Evolutionary conservation across 2,888 invertebrate genomes (phyloP).

Genomic region (Liopterus haemorrhoidalis): DNA sequence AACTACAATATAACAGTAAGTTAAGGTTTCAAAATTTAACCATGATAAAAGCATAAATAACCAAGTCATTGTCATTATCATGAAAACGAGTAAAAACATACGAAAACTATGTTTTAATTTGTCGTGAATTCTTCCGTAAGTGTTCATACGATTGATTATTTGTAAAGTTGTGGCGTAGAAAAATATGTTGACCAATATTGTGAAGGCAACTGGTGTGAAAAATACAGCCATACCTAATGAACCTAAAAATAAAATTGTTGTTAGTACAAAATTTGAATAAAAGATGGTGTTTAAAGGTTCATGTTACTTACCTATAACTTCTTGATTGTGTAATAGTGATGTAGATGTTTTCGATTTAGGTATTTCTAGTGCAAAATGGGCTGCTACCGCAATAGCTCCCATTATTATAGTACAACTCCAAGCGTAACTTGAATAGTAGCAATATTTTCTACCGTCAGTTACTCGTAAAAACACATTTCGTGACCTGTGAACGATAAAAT

Average conservation of each 20-base stretch:
- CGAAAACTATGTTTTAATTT: slow-evolving; percentile 80
- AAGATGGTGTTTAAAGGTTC: too few relatives aligned
- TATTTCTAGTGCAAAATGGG: slow-evolving; percentile 69
- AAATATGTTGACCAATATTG: slow-evolving; percentile 69
- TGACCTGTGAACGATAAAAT: slow-evolving; percentile 52
- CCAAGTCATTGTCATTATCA: slow-evolving; percentile 72
- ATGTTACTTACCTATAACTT: slow-evolving; percentile 62
- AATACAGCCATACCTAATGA: slow-evolving; percentile 77
- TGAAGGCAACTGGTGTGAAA: slow-evolving; percentile 76
- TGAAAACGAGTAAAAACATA: slow-evolving; percentile 68
- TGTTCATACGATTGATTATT: slow-evolving; percentile 72
- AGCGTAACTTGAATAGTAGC: slow-evolving; percentile 77
- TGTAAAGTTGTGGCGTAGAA: slow-evolving; percentile 75
- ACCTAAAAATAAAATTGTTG: too few relatives aligned
- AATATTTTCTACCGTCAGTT: slow-evolving; percentile 80
- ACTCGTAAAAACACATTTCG: slow-evolving; percentile 78
- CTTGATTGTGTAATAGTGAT: slow-evolving; percentile 56
- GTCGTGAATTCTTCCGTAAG: slow-evolving; percentile 80
- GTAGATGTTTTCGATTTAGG: slow-evolving; percentile 52
- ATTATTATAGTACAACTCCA: slow-evolving; percentile 69
- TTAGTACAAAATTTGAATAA: slow-evolving; percentile 17
- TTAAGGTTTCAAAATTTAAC: slow-evolving; percentile 64
- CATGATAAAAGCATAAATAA: slow-evolving; percentile 70
- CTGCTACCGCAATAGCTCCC: slow-evolving; percentile 69
- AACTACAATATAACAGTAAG: slow-evolving; percentile 69